Evolutionary conservation across 53 echinoderm and acorn worm species (phyloP), one percentile per base, ranked within the genome.

Genomic region (Hippasteria phrygiana): DNA sequence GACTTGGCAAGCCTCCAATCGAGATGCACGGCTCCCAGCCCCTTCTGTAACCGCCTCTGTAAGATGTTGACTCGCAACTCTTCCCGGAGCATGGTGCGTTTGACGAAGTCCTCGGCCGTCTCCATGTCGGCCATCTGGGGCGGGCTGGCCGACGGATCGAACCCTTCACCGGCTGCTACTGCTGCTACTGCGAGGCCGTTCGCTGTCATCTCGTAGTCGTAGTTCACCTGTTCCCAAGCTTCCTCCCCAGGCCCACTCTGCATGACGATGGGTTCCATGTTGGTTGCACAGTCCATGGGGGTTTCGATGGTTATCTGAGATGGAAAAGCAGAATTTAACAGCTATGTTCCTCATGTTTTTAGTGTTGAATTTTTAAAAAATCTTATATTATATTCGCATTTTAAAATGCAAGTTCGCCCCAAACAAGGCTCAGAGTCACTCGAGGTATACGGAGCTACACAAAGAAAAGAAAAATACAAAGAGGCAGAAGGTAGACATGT

Each of bases 61-160:
- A 94, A 37, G 55, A 94, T 94, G 59, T 87, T 90, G 24, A 87
- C 82, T 20, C 94, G 90, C 20, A 94, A 81, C 69, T 94, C 94
- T 22, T 94, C 92, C 6, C 87, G 73, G 0, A 90, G 59, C 70
- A 64, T 87, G 7, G 90, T 80, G 16, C 74, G 84, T 0, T 71
- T 65, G 59, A 90, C 13, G 48, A 70, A 87, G n/a, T 94, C 88
- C 12, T 43, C 94, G 6, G 67, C 78, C 1, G 86, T 38, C n/a
- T 88, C 88, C 1, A 64, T 14, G 40, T 22, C 20, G 2, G 33
- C 17, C 28, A 54, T 16, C 10, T 79, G 53, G 34, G 79, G 54
- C 27, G 79, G 80, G 16, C 66, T 53, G 37, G 78, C 59, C 5
- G 45, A 1, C 20, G 65, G 13, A 8, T 82, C 45, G 29, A 65